phyloP scores from a whole-genome alignment of 2,888 invertebrate species.

The Noctua janthina region DNA sequence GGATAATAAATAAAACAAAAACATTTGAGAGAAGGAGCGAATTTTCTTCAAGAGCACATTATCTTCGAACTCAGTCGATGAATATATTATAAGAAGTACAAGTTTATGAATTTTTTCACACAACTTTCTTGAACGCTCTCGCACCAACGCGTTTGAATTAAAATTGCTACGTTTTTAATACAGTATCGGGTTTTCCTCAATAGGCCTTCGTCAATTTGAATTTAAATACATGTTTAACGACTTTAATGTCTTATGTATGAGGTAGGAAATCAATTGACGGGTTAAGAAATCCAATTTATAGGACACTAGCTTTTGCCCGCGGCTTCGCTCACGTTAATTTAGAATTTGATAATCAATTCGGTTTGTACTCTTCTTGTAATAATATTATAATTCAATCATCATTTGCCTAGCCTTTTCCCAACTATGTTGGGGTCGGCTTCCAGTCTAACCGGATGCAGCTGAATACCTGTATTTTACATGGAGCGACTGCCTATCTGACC shows the following conservation, averaged over 20 bases:
- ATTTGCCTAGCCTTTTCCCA: too few relatives aligned
- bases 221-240: not conserved
- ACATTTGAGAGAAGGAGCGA: constrained; percentile 21
- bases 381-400: too few relatives aligned
- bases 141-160: constrained; percentile 69
- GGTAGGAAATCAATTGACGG: not conserved
- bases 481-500: too few relatives aligned
- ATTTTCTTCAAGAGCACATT: constrained; percentile 41
- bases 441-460: too few relatives aligned
- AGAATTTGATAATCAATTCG: too few relatives aligned
- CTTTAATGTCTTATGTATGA: not conserved
- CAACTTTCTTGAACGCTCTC: constrained; percentile 61
- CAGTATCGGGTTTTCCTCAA: not conserved
- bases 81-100: constrained; percentile 65
- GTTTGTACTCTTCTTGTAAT: too few relatives aligned
- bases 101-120: constrained; percentile 68
- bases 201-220: not conserved
- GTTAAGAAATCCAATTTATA: not conserved
- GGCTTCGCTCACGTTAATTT: too few relatives aligned
- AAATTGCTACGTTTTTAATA: constrained; percentile 11
- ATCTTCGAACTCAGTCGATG: constrained; percentile 61
- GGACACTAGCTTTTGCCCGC: not conserved
- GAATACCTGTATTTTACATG: too few relatives aligned
- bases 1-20: constrained; percentile 52
- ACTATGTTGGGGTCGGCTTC: too few relatives aligned